Evolutionary conservation across 2,113 vertebrate species (phyloP).

Genomic region (Onychorhynchus coronatus): DNA sequence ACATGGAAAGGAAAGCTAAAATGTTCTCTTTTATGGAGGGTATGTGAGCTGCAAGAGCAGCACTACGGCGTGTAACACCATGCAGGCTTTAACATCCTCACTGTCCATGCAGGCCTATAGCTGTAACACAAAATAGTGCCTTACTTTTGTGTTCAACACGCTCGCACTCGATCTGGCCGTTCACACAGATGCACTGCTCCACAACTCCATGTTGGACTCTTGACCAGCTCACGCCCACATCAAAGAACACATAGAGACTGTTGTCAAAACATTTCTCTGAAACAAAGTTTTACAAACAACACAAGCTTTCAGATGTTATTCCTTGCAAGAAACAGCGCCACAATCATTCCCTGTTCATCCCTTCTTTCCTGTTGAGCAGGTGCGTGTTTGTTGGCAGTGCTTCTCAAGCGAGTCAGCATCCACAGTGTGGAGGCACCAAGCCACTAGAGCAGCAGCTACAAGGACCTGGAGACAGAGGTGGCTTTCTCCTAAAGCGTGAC

Average conservation of each 20-base stretch:
- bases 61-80: fast-evolving
- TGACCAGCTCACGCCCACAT: slow-evolving; percentile 81
- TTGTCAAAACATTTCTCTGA: slow-evolving; percentile 89
- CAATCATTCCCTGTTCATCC: neutral
- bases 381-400: neutral
- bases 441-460: neutral
- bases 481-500: neutral
- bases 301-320: neutral
- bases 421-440: neutral
- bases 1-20: neutral
- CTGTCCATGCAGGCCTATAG: neutral
- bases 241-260: slow-evolving; percentile 80
- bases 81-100: neutral
- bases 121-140: neutral
- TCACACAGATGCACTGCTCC: slow-evolving; percentile 80
- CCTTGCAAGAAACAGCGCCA: neutral
- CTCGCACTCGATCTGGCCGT: slow-evolving; percentile 64
- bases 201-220: slow-evolving; percentile 79
- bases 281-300: neutral
- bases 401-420: neutral
- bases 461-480: neutral
- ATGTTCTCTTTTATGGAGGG: neutral
- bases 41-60: neutral
- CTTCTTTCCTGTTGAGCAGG: neutral
- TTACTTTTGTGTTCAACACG: slow-evolving; percentile 78